Base-by-base conservation (phyloP, 1,140 invertebrate species). In the Mycetomoellerius zeteki region DNA sequence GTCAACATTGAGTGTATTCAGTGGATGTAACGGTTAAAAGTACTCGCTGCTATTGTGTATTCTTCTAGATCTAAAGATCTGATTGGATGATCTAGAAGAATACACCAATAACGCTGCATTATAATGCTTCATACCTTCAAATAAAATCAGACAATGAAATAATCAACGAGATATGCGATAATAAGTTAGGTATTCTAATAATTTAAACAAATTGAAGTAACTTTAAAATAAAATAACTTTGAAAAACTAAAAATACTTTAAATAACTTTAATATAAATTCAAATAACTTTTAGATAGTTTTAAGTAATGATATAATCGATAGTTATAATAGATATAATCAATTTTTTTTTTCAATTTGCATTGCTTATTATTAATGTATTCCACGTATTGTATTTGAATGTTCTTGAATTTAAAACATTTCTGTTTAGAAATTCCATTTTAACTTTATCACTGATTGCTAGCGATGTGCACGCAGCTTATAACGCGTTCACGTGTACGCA, bases 401-500 rank as follows among this genome's bases (percentile, higher is more conserved):
- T 43, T 43, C 10, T 43, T 43, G 2, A 43, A 43, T 43, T 43
- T 43, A 43, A 43, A 43, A 43, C 7, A 2, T 52, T 67, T 30
- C 5, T 30, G 8, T 43, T 47, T 43, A 3, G 27, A 58, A 62
- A 16, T 4, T 65, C 24, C 24, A 64, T 8, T 10, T 37, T 19
- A 67, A 52, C 30, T 78, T 47, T 14, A 30, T 12, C 65, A 54
- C 19, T 71, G 21, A 52, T 52, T 33, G 19, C 10, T 72, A 19
- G 50, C 47, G 19, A 72, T 58, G 50, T 72, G 30, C 65, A 73
- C 52, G 52, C 47, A 67, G 19, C 47, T 64, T 78, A 50, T 16
- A 78, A 30, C 12, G 19, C n/a, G 6, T 8, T 50, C 10, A 37
- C 6, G n/a, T 56, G n/a, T n/a, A 30, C 8, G 2, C 33, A 43